Evolutionary conservation across 2,888 invertebrate species (phyloP), one percentile per base, ranked within the genome.

Genomic region (Thymelicus acteon): DNA sequence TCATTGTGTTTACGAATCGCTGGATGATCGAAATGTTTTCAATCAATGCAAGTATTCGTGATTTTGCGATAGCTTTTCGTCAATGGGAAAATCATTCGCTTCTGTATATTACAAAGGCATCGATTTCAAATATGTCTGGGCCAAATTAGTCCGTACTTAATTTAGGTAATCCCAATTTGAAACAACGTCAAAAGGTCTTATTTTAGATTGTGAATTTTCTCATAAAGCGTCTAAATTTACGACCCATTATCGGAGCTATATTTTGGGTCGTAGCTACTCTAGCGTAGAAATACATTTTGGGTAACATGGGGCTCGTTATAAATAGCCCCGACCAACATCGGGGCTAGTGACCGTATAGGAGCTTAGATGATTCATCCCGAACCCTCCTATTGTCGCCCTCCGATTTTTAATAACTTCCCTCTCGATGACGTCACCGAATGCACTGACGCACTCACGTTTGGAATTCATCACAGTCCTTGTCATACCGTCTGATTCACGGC

Each of bases 321-420:
- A 88, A 88, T 90, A 91, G 86, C 72, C 71, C 72, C 71, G 85
- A 70, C 63, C 6, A 48, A 64, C 49, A 49, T 19, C 70, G 70
- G 82, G 89, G 90, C 87, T 88, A 87, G 82, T 87, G 90, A 90
- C 89, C 90, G 85, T 85, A 84, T 82, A 84, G 82, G 84, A 85
- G 85, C 86, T 86, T 87, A 87, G 87, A 90, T 93, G 93, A 93
- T 91, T 93, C 92, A 93, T 91, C 91, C 88, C 85, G 80, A 85
- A 87, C 92, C 92, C 92, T 90, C 70, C 85, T 72, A 81, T 84
- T 83, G 82, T 86, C 80, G 84, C 90, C 91, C 89, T 88, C 80
- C 79, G 78, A 76, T 82, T 84, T 84, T 84, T 82, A 81, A 79
- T 79, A 68, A 80, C 79, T 85, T 86, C 88, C 90, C 87, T 87